Evolutionary conservation across 2,888 invertebrate species (phyloP).

Genomic region (Blastobasis adustella): DNA sequence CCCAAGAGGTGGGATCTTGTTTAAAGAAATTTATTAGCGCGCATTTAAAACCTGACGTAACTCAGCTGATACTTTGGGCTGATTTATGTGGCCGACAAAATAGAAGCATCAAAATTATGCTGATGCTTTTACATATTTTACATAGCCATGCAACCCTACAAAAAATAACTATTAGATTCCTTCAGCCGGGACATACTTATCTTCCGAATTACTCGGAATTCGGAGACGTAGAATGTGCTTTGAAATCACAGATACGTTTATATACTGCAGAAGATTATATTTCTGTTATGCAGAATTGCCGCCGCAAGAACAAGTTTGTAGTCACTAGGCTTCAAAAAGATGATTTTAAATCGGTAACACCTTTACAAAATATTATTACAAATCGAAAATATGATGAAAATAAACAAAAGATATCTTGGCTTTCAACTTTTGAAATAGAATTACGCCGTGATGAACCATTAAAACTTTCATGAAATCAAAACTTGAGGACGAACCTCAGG

Average conservation of each 20-base stretch:
- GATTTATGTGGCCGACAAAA: constrained; percentile 23
- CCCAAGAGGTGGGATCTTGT: constrained; percentile 20
- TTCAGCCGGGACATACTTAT: constrained; percentile 12
- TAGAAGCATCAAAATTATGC: constrained; percentile 8
- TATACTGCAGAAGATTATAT: constrained; percentile 11
- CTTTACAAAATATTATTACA: constrained; percentile 1
- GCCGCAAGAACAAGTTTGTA: constrained; percentile 3
- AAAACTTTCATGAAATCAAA: neutral
- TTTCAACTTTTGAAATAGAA: neutral
- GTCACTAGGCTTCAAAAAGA: constrained; percentile 4
- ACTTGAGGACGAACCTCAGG: too few relatives aligned
- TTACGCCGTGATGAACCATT: neutral
- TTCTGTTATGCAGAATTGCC: constrained; percentile 2
- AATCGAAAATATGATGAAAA: constrained; percentile 2
- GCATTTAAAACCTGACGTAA: constrained; percentile 7
- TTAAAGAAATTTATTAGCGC: constrained; percentile 3
- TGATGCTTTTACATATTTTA: constrained; percentile 8
- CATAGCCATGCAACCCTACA: constrained; percentile 4
- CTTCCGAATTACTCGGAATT: constrained; percentile 13
- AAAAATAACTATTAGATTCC: constrained; percentile 9
- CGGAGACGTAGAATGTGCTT: constrained; percentile 8
- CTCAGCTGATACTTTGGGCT: constrained; percentile 16
- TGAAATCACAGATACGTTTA: constrained; percentile 7
- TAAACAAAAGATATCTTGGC: constrained; percentile 6
- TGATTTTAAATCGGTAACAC: neutral